Base-by-base conservation (phyloP, 2,888 invertebrate species). In the Tipula vernalis region DNA sequence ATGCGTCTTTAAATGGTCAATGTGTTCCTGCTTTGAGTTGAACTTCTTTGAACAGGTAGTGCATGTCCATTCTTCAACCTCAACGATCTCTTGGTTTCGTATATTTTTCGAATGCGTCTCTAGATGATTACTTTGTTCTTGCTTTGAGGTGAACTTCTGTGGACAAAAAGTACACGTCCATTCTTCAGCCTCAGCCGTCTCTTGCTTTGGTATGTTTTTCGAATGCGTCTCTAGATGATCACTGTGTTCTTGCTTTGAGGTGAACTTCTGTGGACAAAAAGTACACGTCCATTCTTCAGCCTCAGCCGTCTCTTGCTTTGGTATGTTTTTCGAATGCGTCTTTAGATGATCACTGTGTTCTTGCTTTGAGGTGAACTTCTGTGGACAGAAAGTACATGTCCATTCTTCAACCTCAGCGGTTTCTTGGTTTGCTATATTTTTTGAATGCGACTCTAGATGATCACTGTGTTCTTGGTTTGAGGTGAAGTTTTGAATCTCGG, bases 311-410 rank as follows among this genome's bases (percentile, higher is more conserved):
- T 89, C 88, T 41, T 41, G 41, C 28, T 36, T 92, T 92, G 83
- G 89, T 88, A 88, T 93, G 93, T 87, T 28, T 28, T 28, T 28
- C 28, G 28, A 28, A 28, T 28, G 28, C 28, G 92, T 92, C 89
- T 93, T 93, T 89, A 92, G 92, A 88, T 94, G 94, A 88, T 93
- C 93, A 3, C 91, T 92, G 3, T 93, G 89, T 89, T 92, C 92
- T 12, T 92, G 91, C 86, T 93, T 93, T 5, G 93, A 92, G 57
- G 92, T 89, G 88, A 91, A 92, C 2, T 90, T 90, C 87, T 90
- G 89, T 5, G 90, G 89, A 88, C 92, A 92, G 87, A 89, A 89
- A 88, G 92, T 91, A 88, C 92, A 92, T 5, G 90, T 90, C 88
- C 90, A 92, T 2, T 90, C 89, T 47, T 90, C 87, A 15, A 8